A percentile compares a stretch with the other conserved stretches of the same genome.
These are phyloP conservation scores for Pollenia angustigena DNA, from an alignment of 2,888 invertebrate genomes.

Conservation along the genomic window DNA sequence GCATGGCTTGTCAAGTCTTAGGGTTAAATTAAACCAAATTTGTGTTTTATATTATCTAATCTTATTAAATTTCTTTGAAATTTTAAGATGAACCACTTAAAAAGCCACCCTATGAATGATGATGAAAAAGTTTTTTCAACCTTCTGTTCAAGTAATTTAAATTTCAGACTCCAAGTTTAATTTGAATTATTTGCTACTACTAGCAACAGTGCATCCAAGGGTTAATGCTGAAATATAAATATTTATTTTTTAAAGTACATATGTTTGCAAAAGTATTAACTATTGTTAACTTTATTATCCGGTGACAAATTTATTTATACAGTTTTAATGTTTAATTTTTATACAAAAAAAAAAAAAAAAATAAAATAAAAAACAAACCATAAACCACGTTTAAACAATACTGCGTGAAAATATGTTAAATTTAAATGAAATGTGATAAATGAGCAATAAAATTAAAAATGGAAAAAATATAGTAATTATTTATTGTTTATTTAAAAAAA, in stretches of 20 bases:
- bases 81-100: too few species aligned
- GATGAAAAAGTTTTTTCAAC: too few species aligned
- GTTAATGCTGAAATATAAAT: slow-evolving; percentile 32
- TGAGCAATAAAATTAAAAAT: slow-evolving; percentile 9
- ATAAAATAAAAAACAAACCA: neutral
- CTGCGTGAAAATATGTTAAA: slow-evolving; percentile 12
- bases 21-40: too few species aligned
- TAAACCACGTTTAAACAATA: neutral
- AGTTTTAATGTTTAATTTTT: slow-evolving; percentile 47
- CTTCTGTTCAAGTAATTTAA: too few species aligned
- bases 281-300: slow-evolving; percentile 67
- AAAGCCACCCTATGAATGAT: too few species aligned
- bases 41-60: too few species aligned
- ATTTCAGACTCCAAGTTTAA: too few species aligned
- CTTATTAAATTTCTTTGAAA: too few species aligned
- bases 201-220: neutral
- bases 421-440: slow-evolving; percentile 43
- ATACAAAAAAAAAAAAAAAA: neutral
- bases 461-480: slow-evolving; percentile 19
- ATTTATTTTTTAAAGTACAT: slow-evolving; percentile 32
- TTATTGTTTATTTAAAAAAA: neutral
- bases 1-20: too few species aligned
- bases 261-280: slow-evolving; percentile 59
- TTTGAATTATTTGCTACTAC: neutral
- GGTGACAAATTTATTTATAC: slow-evolving; percentile 61